A percentile compares a stretch with the other conserved stretches of the same genome.
phyloP scores from a whole-genome alignment of 1,140 invertebrate species.

The Goniozus legneri region DNA sequence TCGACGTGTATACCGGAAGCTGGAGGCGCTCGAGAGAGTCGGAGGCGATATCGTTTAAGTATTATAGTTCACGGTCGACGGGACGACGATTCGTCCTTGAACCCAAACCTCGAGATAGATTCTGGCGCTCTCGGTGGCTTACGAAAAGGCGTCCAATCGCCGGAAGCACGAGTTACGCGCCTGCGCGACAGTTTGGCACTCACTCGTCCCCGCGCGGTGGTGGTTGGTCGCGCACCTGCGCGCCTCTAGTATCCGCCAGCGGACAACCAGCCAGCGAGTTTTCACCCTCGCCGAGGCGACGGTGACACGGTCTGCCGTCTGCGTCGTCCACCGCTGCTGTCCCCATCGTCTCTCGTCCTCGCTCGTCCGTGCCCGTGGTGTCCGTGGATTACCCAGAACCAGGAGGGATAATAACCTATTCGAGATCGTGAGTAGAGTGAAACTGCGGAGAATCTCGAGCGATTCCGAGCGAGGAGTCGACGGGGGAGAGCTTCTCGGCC shows the following conservation, averaged over 20 bases:
- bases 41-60: no score
- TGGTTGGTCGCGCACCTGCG: constrained; percentile 31
- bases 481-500: no score
- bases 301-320: constrained; percentile 27
- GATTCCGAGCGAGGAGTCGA: no score
- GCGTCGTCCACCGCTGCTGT: constrained; percentile 3
- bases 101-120: constrained; percentile 1
- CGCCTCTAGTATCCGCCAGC: constrained; percentile 23
- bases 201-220: constrained; percentile 1
- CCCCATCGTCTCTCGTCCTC: background rate
- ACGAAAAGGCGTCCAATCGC: constrained; percentile 15
- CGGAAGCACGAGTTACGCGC: constrained; percentile 17
- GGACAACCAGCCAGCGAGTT: constrained; percentile 20
- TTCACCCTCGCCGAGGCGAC: constrained; percentile 32
- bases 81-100: constrained; percentile 20
- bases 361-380: no score
- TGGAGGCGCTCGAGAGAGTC: no score
- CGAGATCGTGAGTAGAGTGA: no score
- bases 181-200: constrained; percentile 14
- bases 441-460: no score
- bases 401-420: no score
- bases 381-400: no score
- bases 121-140: constrained; percentile 7
- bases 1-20: no score
- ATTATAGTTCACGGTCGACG: constrained; percentile 26